phyloP scores from a whole-genome alignment of 2,797 vertebrate genomes.

The Melanotaenia pygmaea region DNA sequence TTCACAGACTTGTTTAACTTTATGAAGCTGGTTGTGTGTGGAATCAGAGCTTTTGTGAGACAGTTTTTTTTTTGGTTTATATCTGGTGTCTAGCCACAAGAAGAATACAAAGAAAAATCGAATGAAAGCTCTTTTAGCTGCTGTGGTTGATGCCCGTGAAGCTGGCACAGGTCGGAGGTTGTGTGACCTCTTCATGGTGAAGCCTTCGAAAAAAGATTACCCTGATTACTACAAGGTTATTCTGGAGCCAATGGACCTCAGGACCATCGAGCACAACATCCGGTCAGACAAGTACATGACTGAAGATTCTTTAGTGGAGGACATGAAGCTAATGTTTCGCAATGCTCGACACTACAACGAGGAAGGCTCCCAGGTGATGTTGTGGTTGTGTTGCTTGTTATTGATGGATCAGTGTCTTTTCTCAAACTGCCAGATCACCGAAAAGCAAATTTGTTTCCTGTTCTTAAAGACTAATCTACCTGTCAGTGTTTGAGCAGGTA shows the following conservation, averaged over 20 bases:
- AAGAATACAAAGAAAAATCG: conserved; percentile 96
- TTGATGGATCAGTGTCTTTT: not conserved
- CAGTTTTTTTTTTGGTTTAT: not conserved
- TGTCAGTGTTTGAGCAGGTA: not conserved
- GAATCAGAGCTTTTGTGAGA: not conserved
- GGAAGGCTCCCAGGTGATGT: conserved; percentile 93
- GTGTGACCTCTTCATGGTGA: conserved; percentile 97
- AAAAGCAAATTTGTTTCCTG: not conserved
- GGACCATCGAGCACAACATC: conserved; percentile 96
- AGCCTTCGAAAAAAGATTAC: conserved; percentile 99
- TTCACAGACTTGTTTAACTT: not conserved
- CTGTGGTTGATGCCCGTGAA: conserved; percentile 92
- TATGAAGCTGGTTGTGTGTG: not conserved
- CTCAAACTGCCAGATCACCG: not conserved
- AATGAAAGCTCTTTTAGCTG: conserved; percentile 92
- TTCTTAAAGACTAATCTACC: not conserved
- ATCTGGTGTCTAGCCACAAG: conserved; percentile 84
- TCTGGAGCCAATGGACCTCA: conserved; percentile 97
- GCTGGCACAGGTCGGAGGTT: conserved; percentile 89
- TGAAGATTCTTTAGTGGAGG: conserved; percentile 93
- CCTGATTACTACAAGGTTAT: conserved; percentile 99
- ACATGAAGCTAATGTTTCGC: conserved; percentile 98
- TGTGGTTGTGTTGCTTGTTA: not conserved
- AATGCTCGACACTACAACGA: conserved; percentile 98
- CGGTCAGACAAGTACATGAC: conserved; percentile 92